phyloP scores from a whole-genome alignment of 2,888 invertebrate species.

The Gastracanthus pulcherrimus region DNA sequence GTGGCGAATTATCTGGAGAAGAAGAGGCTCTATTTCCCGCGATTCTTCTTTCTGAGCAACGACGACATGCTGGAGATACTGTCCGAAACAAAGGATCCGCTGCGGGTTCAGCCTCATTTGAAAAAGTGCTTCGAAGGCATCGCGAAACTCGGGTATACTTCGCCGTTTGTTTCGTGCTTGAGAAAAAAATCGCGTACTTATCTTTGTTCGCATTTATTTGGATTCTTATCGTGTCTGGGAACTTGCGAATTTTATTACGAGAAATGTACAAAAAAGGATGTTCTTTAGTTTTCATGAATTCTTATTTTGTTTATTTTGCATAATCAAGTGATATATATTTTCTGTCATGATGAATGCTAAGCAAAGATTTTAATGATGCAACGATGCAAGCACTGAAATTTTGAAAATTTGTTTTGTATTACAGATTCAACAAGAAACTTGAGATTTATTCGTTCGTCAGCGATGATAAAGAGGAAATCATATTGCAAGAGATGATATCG shows the following conservation, averaged over 20 bases:
- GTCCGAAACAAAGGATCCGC: conserved; percentile 92
- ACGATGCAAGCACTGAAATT: too few species aligned
- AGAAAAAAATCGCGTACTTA: background rate
- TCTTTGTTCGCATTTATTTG: background rate
- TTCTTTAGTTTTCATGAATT: background rate
- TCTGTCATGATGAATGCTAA: too few species aligned
- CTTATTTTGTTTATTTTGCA: background rate
- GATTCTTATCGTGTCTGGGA: background rate
- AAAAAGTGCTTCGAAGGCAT: conserved; percentile 95
- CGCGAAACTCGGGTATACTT: conserved; percentile 80
- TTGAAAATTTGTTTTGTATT: background rate
- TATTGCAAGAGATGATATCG: conserved; percentile 81
- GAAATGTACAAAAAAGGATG: background rate
- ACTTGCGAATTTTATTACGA: background rate
- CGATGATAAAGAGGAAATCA: conserved; percentile 86
- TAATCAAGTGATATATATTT: too few species aligned
- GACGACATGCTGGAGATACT: conserved; percentile 94
- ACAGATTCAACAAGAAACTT: conserved; percentile 83
- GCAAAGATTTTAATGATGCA: too few species aligned
- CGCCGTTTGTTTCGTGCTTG: background rate
- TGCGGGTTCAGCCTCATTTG: conserved; percentile 90
- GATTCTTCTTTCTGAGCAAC: conserved; percentile 94
- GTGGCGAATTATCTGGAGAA: conserved; percentile 90
- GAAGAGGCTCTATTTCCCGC: conserved; percentile 89
- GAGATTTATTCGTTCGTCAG: conserved; percentile 89